Base-by-base conservation (phyloP, 2,888 invertebrate species). In the Leptopilina drosophilae region DNA sequence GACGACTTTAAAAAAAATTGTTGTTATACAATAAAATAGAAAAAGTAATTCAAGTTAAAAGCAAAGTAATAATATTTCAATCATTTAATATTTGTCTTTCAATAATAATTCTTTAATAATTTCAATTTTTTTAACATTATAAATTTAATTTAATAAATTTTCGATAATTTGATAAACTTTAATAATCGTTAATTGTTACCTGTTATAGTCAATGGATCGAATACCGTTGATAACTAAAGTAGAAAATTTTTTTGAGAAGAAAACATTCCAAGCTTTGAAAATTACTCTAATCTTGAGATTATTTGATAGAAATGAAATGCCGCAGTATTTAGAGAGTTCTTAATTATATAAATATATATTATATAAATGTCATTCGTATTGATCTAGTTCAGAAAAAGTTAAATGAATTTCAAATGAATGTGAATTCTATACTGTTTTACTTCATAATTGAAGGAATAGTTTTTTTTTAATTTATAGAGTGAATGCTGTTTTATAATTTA, bases 191-290 rank as follows among this genome's bases (percentile, higher is more conserved):
- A 46, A 5, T 11, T 1, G 1, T 20, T 20, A 46, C 46, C 2
- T 12, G 49, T 49, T 49, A 11, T 11, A 49, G 11, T 49, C 49
- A 49, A 49, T 49, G 49, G 12, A 49, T 49, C 49, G 49, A 49
- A 49, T 49, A 49, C 12, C 49, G 11, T 49, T 56, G n/a, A 33
- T 56, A 73, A 40, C 56, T 12, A n/a, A 56, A 73, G 33, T 26
- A 49, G 49, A 26, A 69, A 69, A 12, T 49, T 49, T 56, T 5
- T 4, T 26, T 73, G 26, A 69, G 26, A 14, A 20, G 9, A 33
- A 8, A 73, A 73, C 56, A 73, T 73, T 73, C 73, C 73, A 73
- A 73, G 53, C 53, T 73, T 73, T 49, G 7, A 73, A 73, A 56
- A 53, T 73, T 73, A 40, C 64, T 64, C 11, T 73, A 56, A 73